Evolutionary conservation across 1,140 invertebrate species (phyloP), one percentile per base, ranked within the genome.

Genomic region (Drosophila athabasca): DNA sequence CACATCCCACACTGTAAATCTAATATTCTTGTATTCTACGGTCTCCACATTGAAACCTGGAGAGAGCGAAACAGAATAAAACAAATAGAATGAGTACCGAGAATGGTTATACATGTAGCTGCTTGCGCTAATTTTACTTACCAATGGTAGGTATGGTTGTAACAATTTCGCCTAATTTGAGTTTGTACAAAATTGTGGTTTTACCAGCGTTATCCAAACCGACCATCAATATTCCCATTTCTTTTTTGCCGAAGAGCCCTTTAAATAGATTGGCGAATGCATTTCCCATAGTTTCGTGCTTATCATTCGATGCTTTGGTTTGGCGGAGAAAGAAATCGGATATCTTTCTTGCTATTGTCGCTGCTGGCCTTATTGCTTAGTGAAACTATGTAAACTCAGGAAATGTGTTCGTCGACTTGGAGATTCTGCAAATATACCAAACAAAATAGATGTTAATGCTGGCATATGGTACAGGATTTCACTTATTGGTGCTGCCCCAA

Each of bases 101-200:
- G 11, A 13, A 39, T 39, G 13, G 3, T 4, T 4, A 35, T 1
- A n/a, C n/a, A 19, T 19, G 17, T 19, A 3, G 3, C 11, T 39
- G 35, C 11, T 13, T 13, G 11, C 0, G 4, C 35, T 13, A 39
- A 4, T 13, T 39, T 35, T 4, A 65, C 95, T 96, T 92, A 98
- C 98, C 98, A 95, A 99, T 99, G 84, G 98, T 99, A 82, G 98
- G 98, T 95, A 99, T 99, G 90, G 98, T 99, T 92, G 98, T 99
- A 88, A 99, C 98, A 94, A 99, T 98, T 97, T 99, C 98, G 92
- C 98, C 98, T 94, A 99, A 95, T 95, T 99, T 99, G 92, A 99
- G 95, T 95, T 99, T 99, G 95, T 99, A 99, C 93, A 99, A 94
- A 93, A 99, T 99, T 93, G 98, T 99, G 90, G 98, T 99, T 96